Conservation (phyloP, 2,797 vertebrate genomes). For the Tragelaphus eurycerus region DNA sequence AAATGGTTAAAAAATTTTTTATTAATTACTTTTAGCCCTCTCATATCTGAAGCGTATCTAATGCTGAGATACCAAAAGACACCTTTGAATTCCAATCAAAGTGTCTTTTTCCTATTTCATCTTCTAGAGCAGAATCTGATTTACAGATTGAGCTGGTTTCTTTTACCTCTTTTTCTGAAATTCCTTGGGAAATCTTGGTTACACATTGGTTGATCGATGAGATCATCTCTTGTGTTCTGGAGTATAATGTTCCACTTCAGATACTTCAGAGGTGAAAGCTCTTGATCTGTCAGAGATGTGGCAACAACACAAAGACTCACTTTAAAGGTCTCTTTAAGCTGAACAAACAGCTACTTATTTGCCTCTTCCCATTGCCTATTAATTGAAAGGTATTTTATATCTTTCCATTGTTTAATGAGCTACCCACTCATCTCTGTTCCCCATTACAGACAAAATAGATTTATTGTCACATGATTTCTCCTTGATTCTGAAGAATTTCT, state of each 20-base stretch:
- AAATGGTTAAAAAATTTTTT: constrained; percentile 7
- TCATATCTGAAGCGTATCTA: constrained; percentile 5
- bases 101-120: not conserved
- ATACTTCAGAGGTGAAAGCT: constrained; percentile 18
- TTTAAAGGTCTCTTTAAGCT: not conserved
- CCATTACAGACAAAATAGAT: constrained; percentile 36
- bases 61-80: constrained; percentile 32
- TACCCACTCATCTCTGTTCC: constrained; percentile 28
- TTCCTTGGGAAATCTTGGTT: constrained; percentile 46
- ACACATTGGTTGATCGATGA: not conserved
- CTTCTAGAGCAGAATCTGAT: constrained; percentile 34
- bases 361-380: not conserved
- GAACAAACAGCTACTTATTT: not conserved
- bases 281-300: constrained; percentile 29
- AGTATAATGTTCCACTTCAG: constrained; percentile 33
- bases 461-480: constrained; percentile 24
- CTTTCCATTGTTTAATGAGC: constrained; percentile 44
- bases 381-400: constrained; percentile 39
- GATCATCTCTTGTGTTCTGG: constrained; percentile 28
- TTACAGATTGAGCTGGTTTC: not conserved
- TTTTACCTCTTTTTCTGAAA: constrained; percentile 47
- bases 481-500: constrained; percentile 50
- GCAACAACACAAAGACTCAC: constrained; percentile 9
- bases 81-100: constrained; percentile 37
- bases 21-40: constrained; percentile 23